phyloP scores from a whole-genome alignment of 1,140 invertebrate genomes.

The Gonatopus flavifemur region DNA sequence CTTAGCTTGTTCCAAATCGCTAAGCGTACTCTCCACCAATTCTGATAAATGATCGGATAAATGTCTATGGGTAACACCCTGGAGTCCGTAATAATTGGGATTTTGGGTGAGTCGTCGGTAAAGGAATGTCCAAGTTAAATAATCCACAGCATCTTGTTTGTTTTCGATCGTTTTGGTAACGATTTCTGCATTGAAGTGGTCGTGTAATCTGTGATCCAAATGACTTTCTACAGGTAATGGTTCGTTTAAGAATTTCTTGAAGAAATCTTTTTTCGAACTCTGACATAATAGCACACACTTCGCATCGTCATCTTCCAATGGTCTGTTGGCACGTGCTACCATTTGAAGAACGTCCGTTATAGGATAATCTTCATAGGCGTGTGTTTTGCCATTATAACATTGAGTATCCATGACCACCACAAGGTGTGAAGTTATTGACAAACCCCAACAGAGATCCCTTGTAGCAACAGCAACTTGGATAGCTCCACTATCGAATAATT shows the following conservation, averaged over 20 bases:
- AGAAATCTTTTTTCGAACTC: constrained; percentile 97
- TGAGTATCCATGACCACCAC: constrained; percentile 98
- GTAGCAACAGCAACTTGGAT: constrained; percentile 93
- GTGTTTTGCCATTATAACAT: constrained; percentile 91
- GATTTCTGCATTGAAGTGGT: constrained; percentile 99
- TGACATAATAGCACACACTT: constrained; percentile 98
- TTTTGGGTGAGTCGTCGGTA: constrained; percentile 97
- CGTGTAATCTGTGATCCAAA: constrained; percentile 94
- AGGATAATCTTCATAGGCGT: constrained; percentile 96
- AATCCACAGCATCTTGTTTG: constrained; percentile 99
- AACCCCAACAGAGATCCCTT: constrained; percentile 87
- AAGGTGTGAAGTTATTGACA: constrained; percentile 86
- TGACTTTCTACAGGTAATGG: constrained; percentile 97
- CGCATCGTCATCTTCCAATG: constrained; percentile 88
- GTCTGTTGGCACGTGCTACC: constrained; percentile 90
- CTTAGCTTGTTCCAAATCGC: constrained; percentile 95
- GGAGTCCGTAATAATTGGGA: constrained; percentile 99
- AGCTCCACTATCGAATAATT: constrained; percentile 90
- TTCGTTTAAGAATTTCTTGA: constrained; percentile 98
- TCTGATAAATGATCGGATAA: constrained; percentile 98
- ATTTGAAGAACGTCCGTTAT: constrained; percentile 97
- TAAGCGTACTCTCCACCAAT: constrained; percentile 93
- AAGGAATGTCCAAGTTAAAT: constrained; percentile 98
- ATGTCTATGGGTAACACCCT: constrained; percentile 94
- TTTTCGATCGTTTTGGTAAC: constrained; percentile 99